Percentiles rank a stretch among this genome's conserved stretches.
Evolutionary conservation across 2,797 vertebrate species (phyloP).

Genomic region (Sparus aurata): DNA sequence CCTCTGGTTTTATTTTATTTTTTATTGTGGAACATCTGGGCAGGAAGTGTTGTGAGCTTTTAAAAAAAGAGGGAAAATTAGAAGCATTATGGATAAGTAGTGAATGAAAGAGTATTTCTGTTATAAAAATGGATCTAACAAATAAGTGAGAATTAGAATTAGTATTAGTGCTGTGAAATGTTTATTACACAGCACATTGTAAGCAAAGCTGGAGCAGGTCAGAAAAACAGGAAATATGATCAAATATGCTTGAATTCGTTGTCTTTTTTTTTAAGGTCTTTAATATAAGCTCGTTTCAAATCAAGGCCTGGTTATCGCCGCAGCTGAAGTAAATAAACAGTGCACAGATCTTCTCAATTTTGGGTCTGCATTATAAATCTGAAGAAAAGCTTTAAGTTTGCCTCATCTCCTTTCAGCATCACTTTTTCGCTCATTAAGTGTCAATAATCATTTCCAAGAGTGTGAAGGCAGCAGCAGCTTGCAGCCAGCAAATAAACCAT

Average conservation of each 20-base stretch:
- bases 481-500: conserved; percentile 34
- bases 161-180: background rate
- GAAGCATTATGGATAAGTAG: background rate
- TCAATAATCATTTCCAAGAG: conserved; percentile 41
- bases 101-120: conserved; percentile 5
- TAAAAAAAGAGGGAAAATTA: background rate
- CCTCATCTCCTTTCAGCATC: conserved; percentile 22
- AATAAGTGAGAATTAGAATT: background rate
- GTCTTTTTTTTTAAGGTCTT: background rate
- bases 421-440: conserved; percentile 33
- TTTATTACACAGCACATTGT: conserved; percentile 1
- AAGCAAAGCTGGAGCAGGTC: conserved; percentile 14
- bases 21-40: background rate
- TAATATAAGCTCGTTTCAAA: conserved; percentile 5
- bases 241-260: background rate
- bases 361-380: conserved; percentile 17
- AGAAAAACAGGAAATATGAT: background rate
- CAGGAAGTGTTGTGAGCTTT: background rate
- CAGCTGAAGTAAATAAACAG: background rate
- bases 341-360: conserved; percentile 6
- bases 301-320: background rate
- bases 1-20: background rate
- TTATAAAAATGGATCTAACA: background rate
- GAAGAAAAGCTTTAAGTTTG: conserved; percentile 11
- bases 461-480: conserved; percentile 43